phyloP scores from a whole-genome alignment of 2,113 vertebrate species.

The Phrynosoma blainvillii region DNA sequence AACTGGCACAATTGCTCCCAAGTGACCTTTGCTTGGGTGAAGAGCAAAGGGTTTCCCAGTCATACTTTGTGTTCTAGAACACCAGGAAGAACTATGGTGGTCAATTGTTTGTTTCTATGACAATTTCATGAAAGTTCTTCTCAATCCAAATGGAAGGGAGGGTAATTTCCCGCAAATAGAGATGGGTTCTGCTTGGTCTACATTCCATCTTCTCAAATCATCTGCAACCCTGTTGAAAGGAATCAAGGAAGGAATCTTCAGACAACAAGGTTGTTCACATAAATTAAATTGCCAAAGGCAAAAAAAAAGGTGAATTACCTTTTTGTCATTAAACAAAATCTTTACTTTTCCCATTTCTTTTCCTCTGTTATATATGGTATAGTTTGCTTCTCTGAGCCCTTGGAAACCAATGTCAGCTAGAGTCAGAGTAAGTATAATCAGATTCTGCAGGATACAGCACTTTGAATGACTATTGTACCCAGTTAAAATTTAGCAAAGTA shows the following conservation, averaged over 20 bases:
- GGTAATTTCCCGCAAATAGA: conserved; percentile 9
- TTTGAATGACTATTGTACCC: not conserved
- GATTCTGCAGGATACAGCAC: not conserved
- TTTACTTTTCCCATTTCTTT: not conserved
- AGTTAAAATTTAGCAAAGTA: not conserved
- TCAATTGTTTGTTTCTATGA: conserved; percentile 34
- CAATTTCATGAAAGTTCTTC: conserved; percentile 36
- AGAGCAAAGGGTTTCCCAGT: not conserved
- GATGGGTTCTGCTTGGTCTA: conserved; percentile 7
- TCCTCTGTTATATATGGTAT: not conserved
- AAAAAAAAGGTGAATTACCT: conserved; percentile 15
- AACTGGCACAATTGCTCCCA: too few species aligned
- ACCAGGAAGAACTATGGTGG: not conserved
- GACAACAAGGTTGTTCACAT: not conserved
- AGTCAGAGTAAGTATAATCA: not conserved
- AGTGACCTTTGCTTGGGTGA: too few species aligned
- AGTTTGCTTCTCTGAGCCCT: not conserved
- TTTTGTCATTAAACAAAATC: not conserved
- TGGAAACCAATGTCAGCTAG: not conserved
- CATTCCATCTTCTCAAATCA: conserved; percentile 14
- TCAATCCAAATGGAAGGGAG: not conserved
- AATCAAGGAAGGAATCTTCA: not conserved
- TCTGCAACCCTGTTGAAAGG: not conserved
- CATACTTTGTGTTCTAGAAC: conserved; percentile 24
- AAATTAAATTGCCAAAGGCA: not conserved